Evolutionary conservation across 1,140 invertebrate species (phyloP), one percentile per base, ranked within the genome.

Genomic region (Calycopis cecrops): DNA sequence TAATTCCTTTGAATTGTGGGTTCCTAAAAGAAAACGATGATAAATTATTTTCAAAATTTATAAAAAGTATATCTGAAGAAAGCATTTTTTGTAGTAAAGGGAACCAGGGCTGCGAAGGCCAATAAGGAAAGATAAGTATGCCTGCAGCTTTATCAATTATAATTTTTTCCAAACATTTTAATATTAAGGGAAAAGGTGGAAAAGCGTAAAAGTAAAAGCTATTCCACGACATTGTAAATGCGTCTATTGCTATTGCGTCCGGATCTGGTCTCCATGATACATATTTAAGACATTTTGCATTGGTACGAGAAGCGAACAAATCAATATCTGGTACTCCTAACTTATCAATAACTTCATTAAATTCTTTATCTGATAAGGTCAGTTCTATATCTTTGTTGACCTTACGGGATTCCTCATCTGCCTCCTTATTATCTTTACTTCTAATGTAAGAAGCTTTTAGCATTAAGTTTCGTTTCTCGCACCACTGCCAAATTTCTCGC

Each of bases 91-190:
- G 40, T 21, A 56, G 34, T 10, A 49, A n/a, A 4, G 60, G 55
- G 9, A 44, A 62, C 60, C 60, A 62, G 11, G 55, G 47, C 28
- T 62, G 60, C 6, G 52, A 42, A 1, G 60, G 60, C 60, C 55
- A 62, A 1, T n/a, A 16, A 1, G 52, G 55, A 21, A 52, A 42
- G 9, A 62, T 47, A 8, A 57, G 14, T 4, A 56, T 50, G 3
- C 42, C 50, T 11, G 9, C 18, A 34, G 55, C 47, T 37, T 48
- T 21, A 28, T 52, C 28, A 8, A 14, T 11, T 34, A 34, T 34
- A 11, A 35, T 33, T 49, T 49, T 49, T 49, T 28, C 33, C 8
- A 35, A 49, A 34, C 28, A 33, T 35, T 49, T 49, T 14, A 34
- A 16, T 11, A 49, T 34, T 9, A 49, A 12, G 4, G 48, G 10